Evolutionary conservation across 1,140 invertebrate species (phyloP), one percentile per base, ranked within the genome.

Genomic region (Augochlora pura): DNA sequence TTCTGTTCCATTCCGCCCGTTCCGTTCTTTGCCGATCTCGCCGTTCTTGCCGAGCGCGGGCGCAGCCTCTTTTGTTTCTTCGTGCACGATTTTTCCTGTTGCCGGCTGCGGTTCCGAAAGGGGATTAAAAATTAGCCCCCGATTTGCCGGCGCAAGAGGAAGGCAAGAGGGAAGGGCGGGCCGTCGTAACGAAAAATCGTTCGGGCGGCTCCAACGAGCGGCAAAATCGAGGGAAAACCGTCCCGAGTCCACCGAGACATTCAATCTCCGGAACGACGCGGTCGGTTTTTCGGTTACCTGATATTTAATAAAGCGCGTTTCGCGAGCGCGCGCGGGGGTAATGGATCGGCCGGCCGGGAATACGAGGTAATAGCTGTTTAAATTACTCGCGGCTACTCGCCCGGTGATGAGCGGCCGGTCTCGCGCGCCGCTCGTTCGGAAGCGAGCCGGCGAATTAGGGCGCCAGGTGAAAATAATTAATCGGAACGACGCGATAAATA

Each of bases 361-460:
- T 64, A 39, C 73, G 73, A 66, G 73, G 49, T 76, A 76, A 76
- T 76, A 68, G 73, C 23, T 42, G 52, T 76, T 76, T 68, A 76
- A 76, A 76, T 76, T 68, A 54, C 73, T 68, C 46, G 52, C 21
- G 64, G 73, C 62, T 67, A 27, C n/a, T 27, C 38, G 49, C 27
- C 32, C 38, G 38, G 12, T 27, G 62, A 57, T 57, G 64, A 75
- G 16, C 71, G 62, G 21, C 25, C 62, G 72, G n/a, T n/a, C 32
- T 32, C 71, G 62, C 46, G 27, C 72, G 63, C 32, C n/a, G 25
- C 25, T 69, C 65, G 63, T 57, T 42, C 27, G 73, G 38, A 66
- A 39, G n/a, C 12, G 52, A 59, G 52, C 21, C 25, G 16, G 32
- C 57, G 75, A 70, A 77, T 76, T 77, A 77, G 75, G 75, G 27